Conservation (phyloP, 2,797 vertebrate genomes). For the Eupleurogrammus muticus region DNA sequence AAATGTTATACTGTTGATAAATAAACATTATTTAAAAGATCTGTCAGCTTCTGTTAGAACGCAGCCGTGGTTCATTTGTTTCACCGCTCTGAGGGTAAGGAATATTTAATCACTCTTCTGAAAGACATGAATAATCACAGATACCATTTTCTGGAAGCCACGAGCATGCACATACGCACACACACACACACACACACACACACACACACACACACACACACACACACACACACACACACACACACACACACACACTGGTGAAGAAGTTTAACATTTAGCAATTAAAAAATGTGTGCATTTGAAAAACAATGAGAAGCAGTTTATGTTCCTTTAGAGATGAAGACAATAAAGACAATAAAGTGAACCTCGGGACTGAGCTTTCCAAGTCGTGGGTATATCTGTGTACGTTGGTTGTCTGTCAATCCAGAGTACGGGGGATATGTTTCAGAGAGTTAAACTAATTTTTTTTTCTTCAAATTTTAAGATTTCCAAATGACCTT, state of each 20-base stretch:
- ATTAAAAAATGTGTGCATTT: constrained; percentile 46
- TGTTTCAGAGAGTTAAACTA: background rate
- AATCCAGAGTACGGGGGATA: background rate
- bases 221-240: constrained; percentile 44
- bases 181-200: constrained; percentile 27
- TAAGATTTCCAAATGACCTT: background rate
- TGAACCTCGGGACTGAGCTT: background rate
- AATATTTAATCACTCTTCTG: constrained; percentile 87
- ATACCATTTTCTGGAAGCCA: constrained; percentile 79
- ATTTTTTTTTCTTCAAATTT: too few relatives aligned
- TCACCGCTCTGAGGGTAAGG: constrained; percentile 84
- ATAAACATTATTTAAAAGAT: constrained; percentile 90
- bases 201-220: constrained; percentile 43
- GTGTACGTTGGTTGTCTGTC: background rate
- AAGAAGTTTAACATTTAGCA: constrained; percentile 74
- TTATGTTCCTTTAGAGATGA: background rate
- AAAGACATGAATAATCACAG: constrained; percentile 89
- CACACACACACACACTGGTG: constrained; percentile 28
- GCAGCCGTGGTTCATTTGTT: constrained; percentile 84
- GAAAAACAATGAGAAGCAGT: constrained; percentile 29
- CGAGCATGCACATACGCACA: constrained; percentile 51
- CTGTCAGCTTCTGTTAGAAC: constrained; percentile 86
- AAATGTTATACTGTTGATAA: constrained; percentile 85
- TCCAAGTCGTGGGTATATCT: background rate
- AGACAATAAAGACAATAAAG: background rate